Base-by-base conservation (phyloP, 1,140 invertebrate species). In the Drosophila arizonae region DNA sequence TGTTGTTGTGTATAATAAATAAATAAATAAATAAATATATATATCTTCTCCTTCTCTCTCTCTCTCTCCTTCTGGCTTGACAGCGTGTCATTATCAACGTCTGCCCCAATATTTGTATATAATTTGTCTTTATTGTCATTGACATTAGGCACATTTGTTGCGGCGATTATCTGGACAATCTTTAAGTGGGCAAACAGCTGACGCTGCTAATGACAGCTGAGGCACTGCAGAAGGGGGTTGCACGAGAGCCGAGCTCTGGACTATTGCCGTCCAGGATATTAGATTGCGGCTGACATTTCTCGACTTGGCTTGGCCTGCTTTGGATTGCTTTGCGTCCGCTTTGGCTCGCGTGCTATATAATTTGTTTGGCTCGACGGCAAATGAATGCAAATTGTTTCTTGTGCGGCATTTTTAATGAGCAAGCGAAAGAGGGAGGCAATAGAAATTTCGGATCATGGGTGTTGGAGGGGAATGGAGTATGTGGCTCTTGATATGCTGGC, bases 111-210 rank as follows among this genome's bases (percentile, higher is more conserved):
- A 81, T 81, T 81, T 81, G 79, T 81, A 81, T 81, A 81, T 77
- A 81, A 81, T 81, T 81, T 81, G 79, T 82, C 76, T 82, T 82
- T 82, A 82, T 82, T 82, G 79, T 82, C 80, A 82, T 76, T 79
- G 76, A 82, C 80, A 82, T 82, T 82, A 82, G 80, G 67, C 76
- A 82, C 76, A 82, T 82, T 82, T 82, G 80, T 79, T 82, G 79
- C 79, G 76, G 77, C 79, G 80, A 82, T 82, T 82, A 82, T 82
- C 79, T 82, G 72, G 72, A 76, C 72, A 79, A 79, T 79, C 80
- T 82, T 82, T 82, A 82, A 82, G 80, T 82, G 79, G 79, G 69
- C 80, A 82, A 82, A 82, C 79, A 81, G 79, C 79, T 81, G 79
- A 82, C 79, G 79, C 79, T 74, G 79, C 79, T 81, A 78, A 78